These are phyloP conservation scores for Ciconia boyciana DNA, from an alignment of 2,113 vertebrate species.

Conservation along the genomic window DNA sequence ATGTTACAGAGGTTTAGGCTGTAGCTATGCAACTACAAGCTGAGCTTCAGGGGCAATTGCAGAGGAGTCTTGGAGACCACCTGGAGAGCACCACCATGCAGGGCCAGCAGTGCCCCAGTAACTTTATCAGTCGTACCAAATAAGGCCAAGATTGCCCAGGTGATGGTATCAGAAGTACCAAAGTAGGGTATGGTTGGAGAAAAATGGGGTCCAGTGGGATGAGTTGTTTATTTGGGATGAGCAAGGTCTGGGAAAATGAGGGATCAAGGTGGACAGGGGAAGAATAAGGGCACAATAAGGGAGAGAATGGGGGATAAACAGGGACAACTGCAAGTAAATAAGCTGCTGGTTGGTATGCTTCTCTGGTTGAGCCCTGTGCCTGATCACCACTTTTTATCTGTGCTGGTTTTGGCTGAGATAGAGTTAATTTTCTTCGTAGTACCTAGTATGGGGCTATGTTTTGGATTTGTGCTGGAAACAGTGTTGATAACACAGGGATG, in stretches of 20 bases:
- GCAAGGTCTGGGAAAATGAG: not conserved
- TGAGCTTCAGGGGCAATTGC: not conserved
- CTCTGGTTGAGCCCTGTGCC: not conserved
- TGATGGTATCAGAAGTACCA: not conserved
- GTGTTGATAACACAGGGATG: no score
- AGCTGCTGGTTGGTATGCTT: not conserved
- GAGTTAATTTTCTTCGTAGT: no score
- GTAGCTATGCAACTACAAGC: not conserved
- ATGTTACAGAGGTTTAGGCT: not conserved
- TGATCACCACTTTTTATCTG: not conserved
- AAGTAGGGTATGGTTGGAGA: accelerated
- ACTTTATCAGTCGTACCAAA: not conserved
- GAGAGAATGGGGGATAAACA: not conserved
- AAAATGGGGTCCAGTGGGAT: not conserved
- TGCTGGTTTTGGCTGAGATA: no score
- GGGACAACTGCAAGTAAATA: not conserved
- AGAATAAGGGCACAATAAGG: not conserved
- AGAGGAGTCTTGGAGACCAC: not conserved
- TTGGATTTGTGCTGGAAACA: no score
- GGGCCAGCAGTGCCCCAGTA: not conserved
- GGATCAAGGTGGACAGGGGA: accelerated
- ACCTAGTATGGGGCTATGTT: no score
- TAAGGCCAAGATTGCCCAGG: not conserved
- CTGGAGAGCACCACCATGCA: not conserved
- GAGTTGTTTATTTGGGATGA: not conserved